Conservation (phyloP, 2,888 invertebrate genomes). For the Endomychus coccineus region DNA sequence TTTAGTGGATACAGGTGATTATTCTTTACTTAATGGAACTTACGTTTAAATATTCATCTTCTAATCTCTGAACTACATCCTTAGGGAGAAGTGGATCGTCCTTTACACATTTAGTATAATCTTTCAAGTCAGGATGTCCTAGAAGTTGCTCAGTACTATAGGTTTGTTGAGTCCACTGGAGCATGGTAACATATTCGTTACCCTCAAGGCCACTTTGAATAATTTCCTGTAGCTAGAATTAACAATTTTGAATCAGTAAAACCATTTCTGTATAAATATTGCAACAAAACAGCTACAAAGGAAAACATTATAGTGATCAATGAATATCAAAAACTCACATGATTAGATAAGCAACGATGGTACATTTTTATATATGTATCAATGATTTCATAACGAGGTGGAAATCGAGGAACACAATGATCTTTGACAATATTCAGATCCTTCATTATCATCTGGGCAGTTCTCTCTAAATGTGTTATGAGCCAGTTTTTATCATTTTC, state of each 20-base stretch:
- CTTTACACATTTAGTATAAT: slow-evolving; percentile 56
- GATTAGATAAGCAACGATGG: slow-evolving; percentile 75
- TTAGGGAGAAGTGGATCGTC: slow-evolving; percentile 69
- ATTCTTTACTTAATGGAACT: too few species aligned
- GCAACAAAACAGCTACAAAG: slow-evolving; percentile 6
- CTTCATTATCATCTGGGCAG: slow-evolving; percentile 79
- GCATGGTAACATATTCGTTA: slow-evolving; percentile 90
- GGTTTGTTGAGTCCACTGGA: slow-evolving; percentile 88
- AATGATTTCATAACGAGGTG: slow-evolving; percentile 89
- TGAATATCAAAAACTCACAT: too few species aligned
- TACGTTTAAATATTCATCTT: slow-evolving; percentile 72
- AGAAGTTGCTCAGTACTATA: slow-evolving; percentile 85
- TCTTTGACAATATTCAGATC: slow-evolving; percentile 88
- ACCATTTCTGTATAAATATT: background rate
- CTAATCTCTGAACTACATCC: slow-evolving; percentile 66
- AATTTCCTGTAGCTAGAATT: slow-evolving; percentile 80
- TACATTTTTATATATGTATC: slow-evolving; percentile 90
- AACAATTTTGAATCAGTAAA: slow-evolving; percentile 44
- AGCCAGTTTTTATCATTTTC: slow-evolving; percentile 92
- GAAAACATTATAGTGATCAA: slow-evolving; percentile 5
- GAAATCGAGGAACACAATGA: slow-evolving; percentile 88
- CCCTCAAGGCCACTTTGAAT: slow-evolving; percentile 86
- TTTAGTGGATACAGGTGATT: slow-evolving; percentile 6
- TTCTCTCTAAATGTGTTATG: slow-evolving; percentile 82
- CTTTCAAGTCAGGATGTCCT: slow-evolving; percentile 69